Evolutionary conservation across 2,888 invertebrate species (phyloP).

Genomic region (Leptinotarsa rubiginosa): DNA sequence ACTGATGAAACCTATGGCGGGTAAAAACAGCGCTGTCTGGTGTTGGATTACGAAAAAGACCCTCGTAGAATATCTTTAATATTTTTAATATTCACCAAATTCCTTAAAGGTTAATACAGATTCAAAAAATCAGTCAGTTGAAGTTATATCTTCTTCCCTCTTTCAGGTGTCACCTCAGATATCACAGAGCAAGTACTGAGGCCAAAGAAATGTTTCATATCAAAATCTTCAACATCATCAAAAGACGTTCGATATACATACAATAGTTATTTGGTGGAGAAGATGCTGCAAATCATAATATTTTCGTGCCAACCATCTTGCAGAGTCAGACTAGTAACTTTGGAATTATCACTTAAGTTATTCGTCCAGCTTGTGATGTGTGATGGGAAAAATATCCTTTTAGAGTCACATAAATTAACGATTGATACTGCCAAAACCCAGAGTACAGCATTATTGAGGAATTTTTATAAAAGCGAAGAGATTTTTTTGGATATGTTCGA

Average conservation of each 20-base stretch:
- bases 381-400: slow-evolving; percentile 72
- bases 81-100: too few relatives aligned
- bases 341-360: slow-evolving; percentile 88
- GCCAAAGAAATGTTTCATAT: slow-evolving; percentile 66
- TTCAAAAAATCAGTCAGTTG: too few relatives aligned
- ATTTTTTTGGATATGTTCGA: slow-evolving; percentile 99
- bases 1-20: too few relatives aligned
- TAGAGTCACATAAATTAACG: slow-evolving; percentile 76
- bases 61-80: too few relatives aligned
- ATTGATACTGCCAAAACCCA: slow-evolving; percentile 81
- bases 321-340: slow-evolving; percentile 89
- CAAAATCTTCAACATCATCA: slow-evolving; percentile 53
- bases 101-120: too few relatives aligned
- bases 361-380: slow-evolving; percentile 76
- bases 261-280: slow-evolving; percentile 85
- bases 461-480: slow-evolving; percentile 97
- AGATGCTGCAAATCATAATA: slow-evolving; percentile 84
- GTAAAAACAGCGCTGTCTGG: too few relatives aligned
- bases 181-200: slow-evolving; percentile 83
- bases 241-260: slow-evolving; percentile 72
- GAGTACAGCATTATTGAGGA: slow-evolving; percentile 85
- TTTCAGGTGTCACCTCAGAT: slow-evolving; percentile 83
- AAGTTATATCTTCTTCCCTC: slow-evolving; percentile 40
- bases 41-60: too few relatives aligned
- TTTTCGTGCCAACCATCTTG: slow-evolving; percentile 90